phyloP scores from a whole-genome alignment of 2,888 invertebrate genomes.

The Melanostoma scalare region DNA sequence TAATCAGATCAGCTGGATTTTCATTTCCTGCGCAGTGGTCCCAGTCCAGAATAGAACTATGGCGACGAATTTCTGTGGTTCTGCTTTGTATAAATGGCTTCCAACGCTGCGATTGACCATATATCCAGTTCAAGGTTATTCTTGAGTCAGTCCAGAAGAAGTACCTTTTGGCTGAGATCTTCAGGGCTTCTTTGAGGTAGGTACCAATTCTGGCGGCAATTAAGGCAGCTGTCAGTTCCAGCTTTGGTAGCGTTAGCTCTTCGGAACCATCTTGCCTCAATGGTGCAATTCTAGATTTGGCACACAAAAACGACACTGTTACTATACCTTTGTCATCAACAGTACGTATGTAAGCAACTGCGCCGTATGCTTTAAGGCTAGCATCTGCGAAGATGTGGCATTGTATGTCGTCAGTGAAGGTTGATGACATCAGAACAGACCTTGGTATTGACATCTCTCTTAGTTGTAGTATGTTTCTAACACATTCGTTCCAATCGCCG shows the following conservation, averaged over 20 bases:
- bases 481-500: slow-evolving; percentile 15
- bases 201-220: slow-evolving; percentile 18
- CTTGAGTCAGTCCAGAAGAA: slow-evolving; percentile 12
- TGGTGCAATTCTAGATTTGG: slow-evolving; percentile 8
- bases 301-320: no score
- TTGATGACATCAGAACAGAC: background rate
- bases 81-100: slow-evolving; percentile 10
- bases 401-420: no score
- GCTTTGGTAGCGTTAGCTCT: slow-evolving; percentile 6
- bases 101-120: slow-evolving; percentile 11
- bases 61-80: background rate
- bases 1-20: slow-evolving; percentile 15
- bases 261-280: slow-evolving; percentile 2
- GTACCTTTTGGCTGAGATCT: background rate
- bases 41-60: background rate
- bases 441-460: slow-evolving; percentile 16
- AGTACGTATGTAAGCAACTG: no score
- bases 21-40: slow-evolving; percentile 7
- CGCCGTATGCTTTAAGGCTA: no score
- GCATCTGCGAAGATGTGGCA: slow-evolving; percentile 1
- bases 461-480: slow-evolving; percentile 1
- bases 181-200: background rate
- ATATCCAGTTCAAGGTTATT: slow-evolving; percentile 18
- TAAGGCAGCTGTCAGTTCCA: slow-evolving; percentile 14
- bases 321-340: no score